A percentile compares a stretch with the other conserved stretches of the same genome.
Conservation (phyloP, 2,113 vertebrate genomes). For the Ranitomeya variabilis region DNA sequence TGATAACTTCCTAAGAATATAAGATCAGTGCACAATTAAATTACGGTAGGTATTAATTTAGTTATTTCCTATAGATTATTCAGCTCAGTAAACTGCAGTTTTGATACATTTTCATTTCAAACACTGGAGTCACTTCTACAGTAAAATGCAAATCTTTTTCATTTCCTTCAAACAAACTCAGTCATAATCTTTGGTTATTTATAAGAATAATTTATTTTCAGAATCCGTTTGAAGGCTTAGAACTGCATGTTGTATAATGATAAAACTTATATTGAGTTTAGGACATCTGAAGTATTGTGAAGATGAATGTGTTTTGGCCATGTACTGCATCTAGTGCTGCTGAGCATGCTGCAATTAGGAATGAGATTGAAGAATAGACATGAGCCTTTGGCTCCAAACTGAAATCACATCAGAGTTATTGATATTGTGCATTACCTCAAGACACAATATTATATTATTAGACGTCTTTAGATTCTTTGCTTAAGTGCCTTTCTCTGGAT, state of each 20-base stretch:
- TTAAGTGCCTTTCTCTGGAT: background rate
- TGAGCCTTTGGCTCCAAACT: constrained; percentile 7
- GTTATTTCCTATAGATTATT: background rate
- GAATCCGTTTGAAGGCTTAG: background rate
- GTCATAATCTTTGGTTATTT: background rate
- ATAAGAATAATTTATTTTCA: constrained; percentile 25
- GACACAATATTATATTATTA: constrained; percentile 9
- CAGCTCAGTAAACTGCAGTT: background rate
- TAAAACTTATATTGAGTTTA: constrained; percentile 15
- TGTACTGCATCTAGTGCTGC: background rate
- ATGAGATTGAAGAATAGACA: constrained; percentile 2
- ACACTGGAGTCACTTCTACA: background rate
- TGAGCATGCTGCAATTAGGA: constrained; percentile 9
- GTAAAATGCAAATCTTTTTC: background rate
- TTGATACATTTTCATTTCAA: background rate
- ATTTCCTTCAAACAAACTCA: background rate
- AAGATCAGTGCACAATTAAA: background rate
- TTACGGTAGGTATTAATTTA: background rate
- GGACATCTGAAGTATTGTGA: constrained; percentile 31
- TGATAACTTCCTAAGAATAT: background rate
- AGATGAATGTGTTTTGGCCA: constrained; percentile 34
- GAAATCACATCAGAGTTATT: constrained; percentile 16
- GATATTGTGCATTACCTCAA: constrained; percentile 16
- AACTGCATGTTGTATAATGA: background rate
- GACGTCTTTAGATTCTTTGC: background rate